Evolutionary conservation across 2,888 invertebrate species (phyloP), one percentile per base, ranked within the genome.

Genomic region (Deroplatys truncata): DNA sequence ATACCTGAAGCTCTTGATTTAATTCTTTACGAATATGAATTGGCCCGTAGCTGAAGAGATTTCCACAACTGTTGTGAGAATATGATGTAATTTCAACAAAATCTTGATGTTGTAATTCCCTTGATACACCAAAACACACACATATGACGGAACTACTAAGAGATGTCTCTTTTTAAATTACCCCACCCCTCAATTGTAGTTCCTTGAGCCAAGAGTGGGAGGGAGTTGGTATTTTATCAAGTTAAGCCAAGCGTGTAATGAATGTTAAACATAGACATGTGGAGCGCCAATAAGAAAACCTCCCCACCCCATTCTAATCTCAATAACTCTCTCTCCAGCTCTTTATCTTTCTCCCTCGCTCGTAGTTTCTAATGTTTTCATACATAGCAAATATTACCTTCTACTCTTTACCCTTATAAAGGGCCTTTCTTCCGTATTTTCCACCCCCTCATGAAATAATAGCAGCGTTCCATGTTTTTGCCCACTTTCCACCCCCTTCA

Each of bases 231-330:
- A 82, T 88, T 87, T 82, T 87, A 87, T 87, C 90, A 87, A 89
- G 89, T 82, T 43, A 86, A 90, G 84, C 89, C 88, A 89, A 88
- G 90, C 91, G 89, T 89, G 91, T 91, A 91, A 91, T 90, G 90
- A 90, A 91, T 90, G 91, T 91, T 91, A 91, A 91, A 91, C 88
- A 87, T 87, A 90, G 88, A 88, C 90, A 90, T 89, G 89, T 90
- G 91, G 85, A 89, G 49, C 84, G 84, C 89, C 28, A 82, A 85
- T 89, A 89, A 87, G 87, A 87, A 87, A 87, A 82, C 83, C 87
- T 87, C 87, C 82, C 82, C 82, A 82, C 82, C 82, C 82, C 28
- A 86, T 86, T 86, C 86, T 86, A 86, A 86, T 86, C 86, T 86
- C 72, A 29, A 82, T 86, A 86, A 82, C 86, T 86, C 86, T 86